Base-by-base conservation (phyloP, 2,888 invertebrate genomes). In the Pandemis corylana region DNA sequence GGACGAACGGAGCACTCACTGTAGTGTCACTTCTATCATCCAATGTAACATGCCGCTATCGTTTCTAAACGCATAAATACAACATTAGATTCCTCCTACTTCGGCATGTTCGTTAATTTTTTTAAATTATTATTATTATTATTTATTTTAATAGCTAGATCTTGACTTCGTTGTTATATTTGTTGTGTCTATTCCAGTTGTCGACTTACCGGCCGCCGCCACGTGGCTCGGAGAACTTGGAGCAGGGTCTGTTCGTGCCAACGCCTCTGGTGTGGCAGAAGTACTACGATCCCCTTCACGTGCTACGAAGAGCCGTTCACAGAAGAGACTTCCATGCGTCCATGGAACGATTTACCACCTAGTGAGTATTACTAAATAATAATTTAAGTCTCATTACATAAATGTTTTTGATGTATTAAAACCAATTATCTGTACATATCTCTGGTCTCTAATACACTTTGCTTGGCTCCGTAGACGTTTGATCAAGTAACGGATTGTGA, bases 261-360 rank as follows among this genome's bases (percentile, higher is more conserved):
- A 97, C 97, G 87, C 95, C 97, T 9, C 94, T 95, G 15, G 97
- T 98, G n/a, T 99, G 99, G 99, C 97, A 98, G 87, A 95, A 96
- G 78, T 96, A 98, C 84, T 99, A 98, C 90, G 99, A 99, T 93
- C 99, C 99, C 0, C 95, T 99, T 74, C 98, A 99, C 90, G 98
- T 99, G 42, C 92, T 98, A 73, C 92, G 99, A 0, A 95, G 99
- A 79, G 98, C 98, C 41, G 98, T 99, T 7, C 98, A 99, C 90
- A 94, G 98, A 68, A 95, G 98, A 77, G 99, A 99, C 89, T 99
- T 98, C 90, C 99, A 99, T 90, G 96, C 97, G 10, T 98, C 99
- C 13, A 97, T 99, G 96, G 99, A 99, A 90, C 95, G 99, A 82
- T 99, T 97, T 87, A 97, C 97, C 0, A 96, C 97, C 80, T 98